Conservation (phyloP, 1,140 invertebrate species). For the Aphelinus atriplicis region DNA sequence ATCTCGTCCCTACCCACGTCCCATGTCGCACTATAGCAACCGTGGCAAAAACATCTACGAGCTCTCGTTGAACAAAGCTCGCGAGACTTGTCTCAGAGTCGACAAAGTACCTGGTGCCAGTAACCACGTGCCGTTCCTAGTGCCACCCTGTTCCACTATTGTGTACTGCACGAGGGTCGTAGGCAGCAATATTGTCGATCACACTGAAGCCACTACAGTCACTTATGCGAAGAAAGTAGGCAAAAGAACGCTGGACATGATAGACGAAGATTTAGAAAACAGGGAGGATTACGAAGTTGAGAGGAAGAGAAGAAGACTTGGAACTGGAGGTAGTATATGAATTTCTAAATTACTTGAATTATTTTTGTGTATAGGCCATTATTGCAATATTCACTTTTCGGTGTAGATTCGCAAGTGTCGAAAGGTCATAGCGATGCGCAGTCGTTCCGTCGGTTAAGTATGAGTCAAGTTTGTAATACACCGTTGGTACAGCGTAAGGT, state of each 20-base stretch:
- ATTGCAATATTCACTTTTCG: neutral
- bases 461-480: slow-evolving; percentile 53
- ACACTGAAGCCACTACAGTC: slow-evolving; percentile 48
- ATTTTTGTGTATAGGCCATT: neutral
- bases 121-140: slow-evolving; percentile 58
- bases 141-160: slow-evolving; percentile 54
- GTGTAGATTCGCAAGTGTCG: neutral
- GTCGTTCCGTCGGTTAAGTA: slow-evolving; percentile 37
- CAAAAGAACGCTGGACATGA: slow-evolving; percentile 49
- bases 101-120: slow-evolving; percentile 41
- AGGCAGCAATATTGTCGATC: neutral
- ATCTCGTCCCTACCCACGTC: slow-evolving; percentile 48
- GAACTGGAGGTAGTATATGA: neutral
- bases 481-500: slow-evolving; percentile 56
- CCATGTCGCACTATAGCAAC: slow-evolving; percentile 56
- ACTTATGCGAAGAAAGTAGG: slow-evolving; percentile 46
- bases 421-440: neutral
- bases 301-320: slow-evolving; percentile 13
- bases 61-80: slow-evolving; percentile 53
- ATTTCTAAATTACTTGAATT: neutral
- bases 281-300: neutral
- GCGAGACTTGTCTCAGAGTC: slow-evolving; percentile 52
- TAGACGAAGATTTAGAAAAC: slow-evolving; percentile 26
- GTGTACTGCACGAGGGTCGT: slow-evolving; percentile 1
- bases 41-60: slow-evolving; percentile 50